Percentiles rank a stretch among this genome's conserved stretches.
phyloP scores from a whole-genome alignment of 1,140 invertebrate species.

The Papilio xuthus region DNA sequence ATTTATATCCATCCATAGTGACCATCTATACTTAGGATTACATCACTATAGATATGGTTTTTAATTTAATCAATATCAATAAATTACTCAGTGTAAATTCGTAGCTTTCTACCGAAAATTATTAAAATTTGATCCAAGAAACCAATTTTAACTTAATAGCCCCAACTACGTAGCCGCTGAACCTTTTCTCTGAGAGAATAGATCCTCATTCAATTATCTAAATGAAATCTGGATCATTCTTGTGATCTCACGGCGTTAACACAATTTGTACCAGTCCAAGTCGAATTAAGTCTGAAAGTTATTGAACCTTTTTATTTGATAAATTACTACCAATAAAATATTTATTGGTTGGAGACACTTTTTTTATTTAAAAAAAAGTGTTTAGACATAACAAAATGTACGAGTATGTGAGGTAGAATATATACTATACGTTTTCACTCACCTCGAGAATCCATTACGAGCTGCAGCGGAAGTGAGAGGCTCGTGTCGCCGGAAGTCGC shows the following conservation, averaged over 20 bases:
- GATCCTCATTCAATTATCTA: slow-evolving; percentile 78
- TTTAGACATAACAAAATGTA: too few species aligned
- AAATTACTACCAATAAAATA: slow-evolving; percentile 33
- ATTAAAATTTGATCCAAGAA: slow-evolving; percentile 26
- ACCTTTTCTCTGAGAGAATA: slow-evolving; percentile 73
- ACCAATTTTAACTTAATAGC: slow-evolving; percentile 43
- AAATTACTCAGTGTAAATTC: neutral
- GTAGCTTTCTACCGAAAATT: neutral
- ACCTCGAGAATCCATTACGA: slow-evolving; percentile 36
- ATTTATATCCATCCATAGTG: too few species aligned
- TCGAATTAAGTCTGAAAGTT: slow-evolving; percentile 51
- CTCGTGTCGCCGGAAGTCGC: slow-evolving; percentile 61
- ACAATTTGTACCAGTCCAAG: slow-evolving; percentile 53
- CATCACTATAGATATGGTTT: too few species aligned
- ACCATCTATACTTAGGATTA: too few species aligned
- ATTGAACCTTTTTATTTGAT: slow-evolving; percentile 50
- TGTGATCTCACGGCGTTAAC: slow-evolving; percentile 65
- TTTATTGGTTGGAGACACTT: slow-evolving; percentile 31
- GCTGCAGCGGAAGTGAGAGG: slow-evolving; percentile 54
- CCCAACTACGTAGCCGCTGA: slow-evolving; percentile 48
- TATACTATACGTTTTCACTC: slow-evolving; percentile 2
- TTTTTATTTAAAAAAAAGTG: too few species aligned
- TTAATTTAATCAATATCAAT: neutral
- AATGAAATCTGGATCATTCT: slow-evolving; percentile 74
- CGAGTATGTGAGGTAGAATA: neutral